Percentiles rank a stretch among this genome's conserved stretches.
Conservation (phyloP, 53 echinoderm and acorn worm genomes). For the Hippasteria phrygiana region DNA sequence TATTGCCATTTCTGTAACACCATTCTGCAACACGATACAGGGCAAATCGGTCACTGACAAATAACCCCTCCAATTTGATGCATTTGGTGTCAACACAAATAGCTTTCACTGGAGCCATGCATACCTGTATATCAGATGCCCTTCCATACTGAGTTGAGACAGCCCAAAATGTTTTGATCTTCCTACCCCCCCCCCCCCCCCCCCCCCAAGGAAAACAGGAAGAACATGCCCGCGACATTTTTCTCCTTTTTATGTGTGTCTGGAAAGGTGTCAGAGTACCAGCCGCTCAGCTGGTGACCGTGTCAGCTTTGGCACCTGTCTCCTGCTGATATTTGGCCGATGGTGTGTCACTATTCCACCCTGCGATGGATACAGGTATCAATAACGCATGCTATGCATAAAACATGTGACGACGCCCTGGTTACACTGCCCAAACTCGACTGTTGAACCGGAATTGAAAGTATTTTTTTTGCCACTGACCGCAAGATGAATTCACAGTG, state of each 20-base stretch:
- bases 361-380: background rate
- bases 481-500: background rate
- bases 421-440: background rate
- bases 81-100: background rate
- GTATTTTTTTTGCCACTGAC: background rate
- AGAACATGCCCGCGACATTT: background rate
- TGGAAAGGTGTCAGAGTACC: conserved; percentile 62
- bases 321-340: conserved; percentile 22
- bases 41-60: background rate
- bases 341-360: background rate
- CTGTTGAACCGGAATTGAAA: background rate
- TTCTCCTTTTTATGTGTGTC: too few species aligned
- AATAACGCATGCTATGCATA: background rate
- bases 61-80: background rate
- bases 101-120: background rate
- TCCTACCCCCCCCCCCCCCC: background rate
- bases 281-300: conserved; percentile 61
- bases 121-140: background rate
- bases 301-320: conserved; percentile 56
- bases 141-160: background rate
- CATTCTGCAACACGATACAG: background rate
- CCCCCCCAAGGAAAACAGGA: background rate
- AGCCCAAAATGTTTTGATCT: background rate
- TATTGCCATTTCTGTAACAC: background rate
- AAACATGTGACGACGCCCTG: background rate